Evolutionary conservation across 1,140 invertebrate species (phyloP), one percentile per base, ranked within the genome.

Genomic region (Drosophila nasuta): DNA sequence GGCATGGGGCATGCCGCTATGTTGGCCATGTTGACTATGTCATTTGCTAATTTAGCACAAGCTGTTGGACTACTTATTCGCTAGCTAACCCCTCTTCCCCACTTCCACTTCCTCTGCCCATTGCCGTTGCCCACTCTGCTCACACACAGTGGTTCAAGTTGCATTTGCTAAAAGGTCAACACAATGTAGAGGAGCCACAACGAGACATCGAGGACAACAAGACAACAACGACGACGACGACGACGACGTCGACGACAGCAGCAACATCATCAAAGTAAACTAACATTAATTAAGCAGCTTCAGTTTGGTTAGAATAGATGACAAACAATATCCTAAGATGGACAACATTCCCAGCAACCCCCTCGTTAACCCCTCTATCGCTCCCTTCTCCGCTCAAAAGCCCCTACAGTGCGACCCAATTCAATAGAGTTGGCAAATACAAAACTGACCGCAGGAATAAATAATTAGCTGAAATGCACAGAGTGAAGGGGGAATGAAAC

Each of bases 11-110:
- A 43, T 28, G 70, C 28, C 15, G 71, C 65, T 82, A 89, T 80
- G 83, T 87, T 83, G 85, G 81, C 85, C 83, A 87, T 87, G 83
- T 87, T 87, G 83, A 89, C 83, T 88, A 72, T 88, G 83, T 89
- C 83, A 88, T 88, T 89, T 88, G 85, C 85, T 88, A 88, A 88
- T 88, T 88, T 88, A 81, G 83, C 83, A 88, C 83, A 87, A 87
- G 86, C 80, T 77, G 83, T 80, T 77, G 59, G 73, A 62, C 73
- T 75, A 75, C 67, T 75, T 74, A 68, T 46, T 73, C 17, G 41
- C 56, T 38, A 25, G 3, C 20, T 20, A 20, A n/a, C 28, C 3
- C 15, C 43, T 30, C 43, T 28, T 10, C 64, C 30, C 38, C 54
- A 46, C 8, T 20, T 3, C 20, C 20, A 25, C 30, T 17, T 17